phyloP scores from a whole-genome alignment of 2,888 invertebrate species.

The Drosophila mimica region DNA sequence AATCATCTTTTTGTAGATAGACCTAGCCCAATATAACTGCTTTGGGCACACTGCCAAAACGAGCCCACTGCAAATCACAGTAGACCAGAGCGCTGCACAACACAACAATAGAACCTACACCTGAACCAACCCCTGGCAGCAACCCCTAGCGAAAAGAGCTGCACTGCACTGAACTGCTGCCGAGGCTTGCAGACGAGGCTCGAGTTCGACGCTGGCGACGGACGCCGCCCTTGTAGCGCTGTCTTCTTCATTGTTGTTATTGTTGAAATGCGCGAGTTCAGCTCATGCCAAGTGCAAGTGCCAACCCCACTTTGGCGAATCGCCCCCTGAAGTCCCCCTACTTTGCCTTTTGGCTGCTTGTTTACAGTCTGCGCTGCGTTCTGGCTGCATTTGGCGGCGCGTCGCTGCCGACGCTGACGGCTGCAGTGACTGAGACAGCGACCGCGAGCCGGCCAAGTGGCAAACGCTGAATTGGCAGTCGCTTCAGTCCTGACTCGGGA shows the following conservation, averaged over 20 bases:
- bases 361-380: slow-evolving; percentile 66
- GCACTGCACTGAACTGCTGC: slow-evolving; percentile 22
- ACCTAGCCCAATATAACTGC: slow-evolving; percentile 36
- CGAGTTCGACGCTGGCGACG: slow-evolving; percentile 33
- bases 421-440: slow-evolving; percentile 32
- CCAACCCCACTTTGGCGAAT: slow-evolving; percentile 51
- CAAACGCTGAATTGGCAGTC: slow-evolving; percentile 62
- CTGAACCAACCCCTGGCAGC: slow-evolving; percentile 10
- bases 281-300: slow-evolving; percentile 77
- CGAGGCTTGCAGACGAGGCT: slow-evolving; percentile 32
- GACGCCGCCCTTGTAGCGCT: slow-evolving; percentile 50
- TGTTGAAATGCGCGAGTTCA: slow-evolving; percentile 62
- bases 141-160: slow-evolving; percentile 23
- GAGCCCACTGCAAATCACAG: slow-evolving; percentile 26
- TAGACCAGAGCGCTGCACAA: slow-evolving; percentile 41
- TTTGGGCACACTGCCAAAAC: background rate
- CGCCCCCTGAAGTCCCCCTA: background rate
- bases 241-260: slow-evolving; percentile 53
- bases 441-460: slow-evolving; percentile 44
- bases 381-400: slow-evolving; percentile 40
- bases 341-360: slow-evolving; percentile 38
- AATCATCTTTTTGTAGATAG: slow-evolving; percentile 1
- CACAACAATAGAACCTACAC: slow-evolving; percentile 11
- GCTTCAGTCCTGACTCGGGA: slow-evolving; percentile 85
- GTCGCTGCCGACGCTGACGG: slow-evolving; percentile 32